Evolutionary conservation across 2,113 vertebrate genomes (phyloP).

Genomic region (Ameiurus melas): DNA sequence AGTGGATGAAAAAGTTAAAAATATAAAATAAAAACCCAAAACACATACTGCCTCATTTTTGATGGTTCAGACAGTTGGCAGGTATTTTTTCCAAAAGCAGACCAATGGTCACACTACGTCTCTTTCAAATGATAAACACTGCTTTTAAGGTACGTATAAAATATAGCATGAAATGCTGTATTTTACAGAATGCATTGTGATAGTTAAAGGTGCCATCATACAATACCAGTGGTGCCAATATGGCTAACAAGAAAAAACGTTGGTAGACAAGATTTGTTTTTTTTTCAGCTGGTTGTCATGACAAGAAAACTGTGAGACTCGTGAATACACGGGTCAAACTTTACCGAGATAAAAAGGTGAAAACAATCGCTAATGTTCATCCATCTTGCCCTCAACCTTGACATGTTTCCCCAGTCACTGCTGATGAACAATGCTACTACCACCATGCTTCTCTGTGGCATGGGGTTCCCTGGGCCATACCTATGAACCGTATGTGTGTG

Average conservation of each 20-base stretch:
- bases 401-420: not conserved
- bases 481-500: not conserved
- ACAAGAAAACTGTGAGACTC: not conserved
- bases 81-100: not conserved
- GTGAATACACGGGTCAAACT: too few relatives aligned
- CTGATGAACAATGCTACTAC: not conserved
- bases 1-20: not conserved
- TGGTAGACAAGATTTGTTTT: too few relatives aligned
- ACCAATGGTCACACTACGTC: not conserved
- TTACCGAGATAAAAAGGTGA: too few relatives aligned
- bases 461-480: not conserved
- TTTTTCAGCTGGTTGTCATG: too few relatives aligned
- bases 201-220: not conserved
- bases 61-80: not conserved
- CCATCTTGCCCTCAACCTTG: not conserved
- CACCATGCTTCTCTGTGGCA: not conserved
- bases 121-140: not conserved
- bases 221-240: not conserved
- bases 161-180: not conserved
- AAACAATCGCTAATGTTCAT: not conserved
- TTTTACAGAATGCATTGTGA: not conserved
- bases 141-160: not conserved
- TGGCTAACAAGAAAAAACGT: not conserved
- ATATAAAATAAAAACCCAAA: not conserved
- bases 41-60: not conserved